Percentiles rank a stretch among this genome's conserved stretches.
Evolutionary conservation across 2,888 invertebrate species (phyloP).

Genomic region (Melipona bicolor): DNA sequence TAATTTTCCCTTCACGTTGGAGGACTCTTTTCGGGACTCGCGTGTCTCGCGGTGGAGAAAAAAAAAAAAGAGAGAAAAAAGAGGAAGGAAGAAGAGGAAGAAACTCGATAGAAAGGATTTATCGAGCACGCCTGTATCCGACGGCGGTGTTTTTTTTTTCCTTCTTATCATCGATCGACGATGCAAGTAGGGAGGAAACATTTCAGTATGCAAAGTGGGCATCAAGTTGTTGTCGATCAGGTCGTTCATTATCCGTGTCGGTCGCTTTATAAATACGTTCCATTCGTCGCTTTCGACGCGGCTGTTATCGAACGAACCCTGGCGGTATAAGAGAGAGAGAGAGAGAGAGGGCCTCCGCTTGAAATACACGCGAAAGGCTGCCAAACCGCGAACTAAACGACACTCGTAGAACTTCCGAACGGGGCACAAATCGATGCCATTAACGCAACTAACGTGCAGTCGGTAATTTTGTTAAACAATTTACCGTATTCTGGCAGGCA

Average conservation of each 20-base stretch:
- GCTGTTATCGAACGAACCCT: conserved; percentile 31
- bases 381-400: conserved; percentile 43
- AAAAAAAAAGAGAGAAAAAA: conserved; percentile 6
- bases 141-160: background rate
- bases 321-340: background rate
- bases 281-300: conserved; percentile 18
- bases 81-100: conserved; percentile 11
- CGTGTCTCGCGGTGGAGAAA: conserved; percentile 24
- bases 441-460: conserved; percentile 40
- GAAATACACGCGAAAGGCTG: conserved; percentile 28
- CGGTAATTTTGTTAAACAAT: conserved; percentile 59
- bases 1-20: conserved; percentile 39
- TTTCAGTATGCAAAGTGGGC: conserved; percentile 19
- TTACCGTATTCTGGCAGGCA: conserved; percentile 26
- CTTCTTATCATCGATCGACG: conserved; percentile 23
- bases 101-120: conserved; percentile 38
- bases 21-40: conserved; percentile 36
- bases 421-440: conserved; percentile 42
- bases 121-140: conserved; percentile 35
- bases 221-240: conserved; percentile 37
- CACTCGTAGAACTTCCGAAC: conserved; percentile 36
- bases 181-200: conserved; percentile 1
- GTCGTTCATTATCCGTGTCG: conserved; percentile 37
- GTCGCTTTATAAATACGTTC: conserved; percentile 26
- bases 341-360: background rate